Evolutionary conservation across 1,140 invertebrate species (phyloP).

Genomic region (Limonius californicus): DNA sequence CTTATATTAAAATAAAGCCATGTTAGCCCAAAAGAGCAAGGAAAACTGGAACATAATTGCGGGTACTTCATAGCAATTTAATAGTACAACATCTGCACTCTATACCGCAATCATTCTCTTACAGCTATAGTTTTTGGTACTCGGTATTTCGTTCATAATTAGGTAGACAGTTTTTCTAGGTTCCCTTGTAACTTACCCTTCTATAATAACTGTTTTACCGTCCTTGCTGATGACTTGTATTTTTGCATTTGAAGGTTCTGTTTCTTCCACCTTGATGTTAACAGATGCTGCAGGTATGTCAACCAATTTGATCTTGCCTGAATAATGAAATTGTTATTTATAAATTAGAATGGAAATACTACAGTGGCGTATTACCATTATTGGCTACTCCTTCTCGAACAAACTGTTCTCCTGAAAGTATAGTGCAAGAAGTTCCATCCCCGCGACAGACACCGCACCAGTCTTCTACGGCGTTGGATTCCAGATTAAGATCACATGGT

Average conservation of each 20-base stretch:
- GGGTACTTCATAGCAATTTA: too few species aligned
- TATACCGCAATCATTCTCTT: too few species aligned
- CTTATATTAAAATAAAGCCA: too few species aligned
- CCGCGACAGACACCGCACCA: slow-evolving; percentile 60
- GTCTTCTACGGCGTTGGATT: slow-evolving; percentile 57
- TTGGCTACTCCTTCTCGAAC: too few species aligned
- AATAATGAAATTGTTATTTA: neutral
- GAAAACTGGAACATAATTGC: too few species aligned
- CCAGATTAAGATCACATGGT: slow-evolving; percentile 58
- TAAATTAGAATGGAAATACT: too few species aligned
- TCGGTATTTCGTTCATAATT: too few species aligned
- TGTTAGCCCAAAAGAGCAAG: too few species aligned
- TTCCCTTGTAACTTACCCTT: neutral
- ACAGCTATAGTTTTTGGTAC: too few species aligned
- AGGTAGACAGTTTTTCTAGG: too few species aligned
- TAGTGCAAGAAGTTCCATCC: slow-evolving; percentile 55
- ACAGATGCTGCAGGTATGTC: slow-evolving; percentile 53
- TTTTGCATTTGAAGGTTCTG: slow-evolving; percentile 53
- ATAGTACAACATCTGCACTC: too few species aligned
- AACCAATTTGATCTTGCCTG: slow-evolving; percentile 43
- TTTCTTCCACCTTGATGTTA: slow-evolving; percentile 56
- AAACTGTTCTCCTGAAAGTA: neutral
- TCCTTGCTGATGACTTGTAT: slow-evolving; percentile 47
- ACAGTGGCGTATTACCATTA: too few species aligned
- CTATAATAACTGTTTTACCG: neutral